Base-by-base conservation (phyloP, 2,113 vertebrate species). In the Coptodon bakossiorum region DNA sequence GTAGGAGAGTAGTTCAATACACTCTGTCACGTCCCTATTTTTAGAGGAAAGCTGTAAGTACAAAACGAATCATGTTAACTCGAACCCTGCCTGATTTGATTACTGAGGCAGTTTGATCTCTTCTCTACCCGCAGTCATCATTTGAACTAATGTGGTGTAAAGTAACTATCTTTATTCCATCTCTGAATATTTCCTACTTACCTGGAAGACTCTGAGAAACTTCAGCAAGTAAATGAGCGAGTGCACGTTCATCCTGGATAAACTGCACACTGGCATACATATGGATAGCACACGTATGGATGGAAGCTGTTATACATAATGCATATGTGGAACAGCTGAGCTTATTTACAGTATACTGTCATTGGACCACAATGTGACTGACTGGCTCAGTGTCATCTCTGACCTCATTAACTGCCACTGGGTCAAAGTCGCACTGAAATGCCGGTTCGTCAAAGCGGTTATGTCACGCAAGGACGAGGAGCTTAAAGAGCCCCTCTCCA, bases 401-500 rank as follows among this genome's bases (percentile, higher is more conserved):
- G 89, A 93, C 84, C 84, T 96, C 94, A 88, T 96, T 92, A 97
- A 97, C 96, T 97, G 95, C 96, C 95, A 89, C 96, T 92, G 84
- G 94, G 96, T 96, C 91, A 92, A 95, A 93, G 93, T 91, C 93
- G 89, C 95, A 95, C 96, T 96, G 96, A 95, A 96, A 96, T 95
- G 94, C 96, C 95, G 88, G 89, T 95, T 93, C 82, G 86, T 96
- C 92, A 94, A 88, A 96, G 93, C 95, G 97, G 96, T 96, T 93
- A 96, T 90, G 34, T 97, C 97, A 97, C 93, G 93, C 95, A 97
- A 96, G 89, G 96, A 96, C 88, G 29, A 96, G 94, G 40, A 56
- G 88, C 88, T 95, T 91, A 93, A 48, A 63, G 34, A 59, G 10
- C 3, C 59, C 52, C 40, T 4, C 73, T 52, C 29, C 19, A 19